Conservation (phyloP, 2,797 vertebrate species). For the Clarias pachynema region DNA sequence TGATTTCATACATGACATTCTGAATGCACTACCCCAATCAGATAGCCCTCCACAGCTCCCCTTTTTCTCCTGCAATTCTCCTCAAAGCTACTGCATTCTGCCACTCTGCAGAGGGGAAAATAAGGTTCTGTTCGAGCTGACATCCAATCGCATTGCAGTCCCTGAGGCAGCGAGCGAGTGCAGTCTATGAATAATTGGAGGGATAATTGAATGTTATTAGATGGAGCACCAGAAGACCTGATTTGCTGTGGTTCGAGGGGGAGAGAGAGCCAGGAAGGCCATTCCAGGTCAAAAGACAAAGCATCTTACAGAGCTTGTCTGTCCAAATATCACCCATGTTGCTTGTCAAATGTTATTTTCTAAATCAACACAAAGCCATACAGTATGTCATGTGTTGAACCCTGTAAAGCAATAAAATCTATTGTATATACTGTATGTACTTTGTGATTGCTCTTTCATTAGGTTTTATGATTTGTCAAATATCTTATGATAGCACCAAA, state of each 20-base stretch:
- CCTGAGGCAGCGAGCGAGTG: conserved; percentile 24
- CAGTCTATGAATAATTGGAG: conserved; percentile 36
- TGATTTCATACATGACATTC: conserved; percentile 35
- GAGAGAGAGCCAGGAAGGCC: conserved; percentile 2
- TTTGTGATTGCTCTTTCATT: too few relatives aligned
- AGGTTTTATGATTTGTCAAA: too few relatives aligned
- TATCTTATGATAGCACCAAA: too few relatives aligned
- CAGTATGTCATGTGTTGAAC: neutral
- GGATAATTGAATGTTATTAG: conserved; percentile 49
- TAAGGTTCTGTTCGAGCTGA: conserved; percentile 21
- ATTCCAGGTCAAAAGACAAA: conserved; percentile 28
- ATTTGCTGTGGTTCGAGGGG: conserved; percentile 18
- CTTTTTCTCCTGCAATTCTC: neutral
- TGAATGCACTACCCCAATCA: conserved; percentile 19
- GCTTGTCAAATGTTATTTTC: conserved; percentile 9
- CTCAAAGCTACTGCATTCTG: conserved; percentile 11
- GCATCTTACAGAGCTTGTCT: neutral
- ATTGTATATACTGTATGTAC: neutral
- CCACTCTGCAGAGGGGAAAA: conserved; percentile 22
- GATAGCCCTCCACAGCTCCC: conserved; percentile 5
- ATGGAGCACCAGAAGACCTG: conserved; percentile 31
- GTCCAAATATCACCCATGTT: conserved; percentile 12
- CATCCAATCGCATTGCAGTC: conserved; percentile 37
- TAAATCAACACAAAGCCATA: neutral
- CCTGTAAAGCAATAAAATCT: neutral